Evolutionary conservation across 2,113 vertebrate genomes (phyloP).

Genomic region (Apteryx mantelli): DNA sequence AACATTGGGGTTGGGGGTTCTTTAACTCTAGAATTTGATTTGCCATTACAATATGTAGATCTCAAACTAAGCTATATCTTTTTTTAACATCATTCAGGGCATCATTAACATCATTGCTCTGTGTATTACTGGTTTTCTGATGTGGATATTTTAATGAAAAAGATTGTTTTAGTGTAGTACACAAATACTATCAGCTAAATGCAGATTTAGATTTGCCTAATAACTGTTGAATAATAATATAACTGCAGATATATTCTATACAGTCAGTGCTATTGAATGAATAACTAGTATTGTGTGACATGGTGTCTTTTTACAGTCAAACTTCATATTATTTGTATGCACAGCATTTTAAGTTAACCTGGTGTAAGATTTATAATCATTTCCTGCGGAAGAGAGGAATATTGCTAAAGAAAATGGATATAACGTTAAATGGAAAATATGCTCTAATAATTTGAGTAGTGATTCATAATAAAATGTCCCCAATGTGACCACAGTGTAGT

Average conservation of each 20-base stretch:
- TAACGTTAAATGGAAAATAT: neutral
- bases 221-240: neutral
- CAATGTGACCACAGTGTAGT: neutral
- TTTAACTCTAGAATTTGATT: neutral
- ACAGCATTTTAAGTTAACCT: neutral
- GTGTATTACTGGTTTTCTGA: neutral
- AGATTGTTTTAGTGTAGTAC: neutral
- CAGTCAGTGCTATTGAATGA: neutral
- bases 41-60: neutral
- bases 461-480: neutral
- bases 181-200: neutral
- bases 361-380: neutral
- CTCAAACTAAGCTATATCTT: neutral
- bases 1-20: too few relatives aligned
- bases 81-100: neutral
- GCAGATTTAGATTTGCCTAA: neutral
- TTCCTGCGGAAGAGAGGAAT: neutral
- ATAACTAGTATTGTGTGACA: neutral
- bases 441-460: neutral
- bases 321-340: neutral
- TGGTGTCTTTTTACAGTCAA: neutral
- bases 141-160: neutral
- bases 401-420: neutral
- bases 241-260: neutral
- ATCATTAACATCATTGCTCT: neutral